A percentile compares a stretch with the other conserved stretches of the same genome.
These are phyloP conservation scores for Mormyrus hasselquistii DNA, from an alignment of 2,797 vertebrate species.

Conservation along the genomic window DNA sequence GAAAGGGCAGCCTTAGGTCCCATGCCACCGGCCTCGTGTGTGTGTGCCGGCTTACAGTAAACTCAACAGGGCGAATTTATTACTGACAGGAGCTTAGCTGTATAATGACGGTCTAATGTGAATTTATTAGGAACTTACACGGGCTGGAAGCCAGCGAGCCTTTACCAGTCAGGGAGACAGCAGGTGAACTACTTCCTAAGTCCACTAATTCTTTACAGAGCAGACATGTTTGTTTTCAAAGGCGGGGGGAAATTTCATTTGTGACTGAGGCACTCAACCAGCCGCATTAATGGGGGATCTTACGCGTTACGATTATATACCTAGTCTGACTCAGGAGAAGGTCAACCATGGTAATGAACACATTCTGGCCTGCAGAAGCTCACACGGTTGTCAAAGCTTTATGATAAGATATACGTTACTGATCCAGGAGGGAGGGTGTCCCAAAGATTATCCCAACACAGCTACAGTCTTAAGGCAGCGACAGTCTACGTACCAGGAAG, in stretches of 20 bases:
- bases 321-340: background rate
- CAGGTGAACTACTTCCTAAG: background rate
- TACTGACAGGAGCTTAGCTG: background rate
- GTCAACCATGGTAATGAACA: background rate
- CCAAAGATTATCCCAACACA: background rate
- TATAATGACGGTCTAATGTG: background rate
- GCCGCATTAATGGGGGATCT: background rate
- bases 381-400: background rate
- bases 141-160: background rate
- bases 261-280: background rate
- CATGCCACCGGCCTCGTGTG: background rate
- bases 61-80: background rate
- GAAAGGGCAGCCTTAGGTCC: background rate
- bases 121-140: background rate
- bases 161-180: background rate
- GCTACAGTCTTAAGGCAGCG: background rate
- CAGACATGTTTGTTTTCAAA: background rate
- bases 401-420: background rate
- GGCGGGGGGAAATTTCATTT: background rate
- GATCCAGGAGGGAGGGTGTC: background rate
- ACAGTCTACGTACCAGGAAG: constrained; percentile 88
- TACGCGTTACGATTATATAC: background rate
- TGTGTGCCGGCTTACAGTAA: background rate
- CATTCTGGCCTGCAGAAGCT: background rate
- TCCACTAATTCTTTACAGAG: background rate